Evolutionary conservation across 2,113 vertebrate species (phyloP).

Genomic region (Raphicerus campestris): DNA sequence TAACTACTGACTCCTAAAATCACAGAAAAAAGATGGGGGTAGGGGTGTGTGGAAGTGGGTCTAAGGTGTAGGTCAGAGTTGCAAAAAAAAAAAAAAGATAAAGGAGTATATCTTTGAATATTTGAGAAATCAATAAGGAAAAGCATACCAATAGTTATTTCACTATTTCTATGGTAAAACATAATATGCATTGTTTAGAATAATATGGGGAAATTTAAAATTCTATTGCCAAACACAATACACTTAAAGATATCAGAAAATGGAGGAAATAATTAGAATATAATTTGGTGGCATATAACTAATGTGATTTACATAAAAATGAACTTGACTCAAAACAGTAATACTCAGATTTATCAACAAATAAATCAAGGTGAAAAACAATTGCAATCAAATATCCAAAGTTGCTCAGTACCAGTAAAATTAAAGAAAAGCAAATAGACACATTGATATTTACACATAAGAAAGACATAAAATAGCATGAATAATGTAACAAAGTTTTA

Average conservation of each 20-base stretch:
- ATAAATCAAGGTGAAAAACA: background rate
- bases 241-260: background rate
- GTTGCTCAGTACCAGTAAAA: background rate
- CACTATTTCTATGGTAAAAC: background rate
- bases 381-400: background rate
- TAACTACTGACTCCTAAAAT: background rate
- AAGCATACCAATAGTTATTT: background rate
- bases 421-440: background rate
- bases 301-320: background rate
- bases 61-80: background rate
- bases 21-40: background rate
- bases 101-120: background rate
- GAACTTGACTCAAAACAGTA: background rate
- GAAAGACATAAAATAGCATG: background rate
- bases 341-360: slow-evolving; percentile 14
- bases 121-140: background rate
- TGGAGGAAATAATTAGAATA: background rate
- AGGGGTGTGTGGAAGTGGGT: background rate
- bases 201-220: background rate
- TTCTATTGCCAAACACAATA: background rate
- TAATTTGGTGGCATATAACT: background rate
- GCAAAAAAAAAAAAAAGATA: background rate
- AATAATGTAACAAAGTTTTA: background rate
- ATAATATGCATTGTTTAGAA: background rate
- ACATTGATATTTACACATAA: background rate